Percentiles rank a stretch among this genome's conserved stretches.
phyloP scores from a whole-genome alignment of 2,888 invertebrate genomes.

The Temnothorax ravouxi region DNA sequence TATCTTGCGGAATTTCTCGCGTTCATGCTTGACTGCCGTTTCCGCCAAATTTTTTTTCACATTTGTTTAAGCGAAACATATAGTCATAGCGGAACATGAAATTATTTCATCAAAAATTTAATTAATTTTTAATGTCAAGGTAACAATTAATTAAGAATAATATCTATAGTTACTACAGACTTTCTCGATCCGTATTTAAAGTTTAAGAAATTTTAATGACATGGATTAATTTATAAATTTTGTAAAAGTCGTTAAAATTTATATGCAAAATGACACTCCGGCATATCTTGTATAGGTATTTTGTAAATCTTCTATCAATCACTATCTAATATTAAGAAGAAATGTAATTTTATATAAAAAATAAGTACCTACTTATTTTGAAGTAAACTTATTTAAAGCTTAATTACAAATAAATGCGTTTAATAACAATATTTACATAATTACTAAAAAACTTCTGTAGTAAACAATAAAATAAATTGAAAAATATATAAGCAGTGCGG shows the following conservation, averaged over 20 bases:
- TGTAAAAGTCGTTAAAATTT: not conserved
- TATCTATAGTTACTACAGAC: not conserved
- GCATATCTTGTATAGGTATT: not conserved
- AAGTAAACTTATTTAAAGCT: too few relatives aligned
- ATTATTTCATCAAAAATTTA: conserved; percentile 18
- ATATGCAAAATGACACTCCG: not conserved
- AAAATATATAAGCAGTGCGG: not conserved
- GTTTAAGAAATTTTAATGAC: not conserved
- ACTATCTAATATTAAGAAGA: not conserved
- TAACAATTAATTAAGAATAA: conserved; percentile 14
- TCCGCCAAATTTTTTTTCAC: not conserved
- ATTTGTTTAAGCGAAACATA: conserved; percentile 9
- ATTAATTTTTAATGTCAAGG: conserved; percentile 15
- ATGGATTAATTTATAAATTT: not conserved
- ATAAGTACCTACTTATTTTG: too few relatives aligned
- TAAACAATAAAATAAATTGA: not conserved
- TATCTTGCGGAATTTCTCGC: conserved; percentile 47
- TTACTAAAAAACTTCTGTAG: not conserved
- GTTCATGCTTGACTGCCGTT: conserved; percentile 38
- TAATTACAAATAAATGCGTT: not conserved
- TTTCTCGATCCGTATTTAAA: not conserved
- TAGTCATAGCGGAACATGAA: not conserved
- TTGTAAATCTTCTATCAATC: not conserved
- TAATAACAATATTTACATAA: conserved; percentile 3
- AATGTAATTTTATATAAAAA: not conserved